Evolutionary conservation across 2,888 invertebrate species (phyloP), one percentile per base, ranked within the genome.

Genomic region (Epistrophe eligans): DNA sequence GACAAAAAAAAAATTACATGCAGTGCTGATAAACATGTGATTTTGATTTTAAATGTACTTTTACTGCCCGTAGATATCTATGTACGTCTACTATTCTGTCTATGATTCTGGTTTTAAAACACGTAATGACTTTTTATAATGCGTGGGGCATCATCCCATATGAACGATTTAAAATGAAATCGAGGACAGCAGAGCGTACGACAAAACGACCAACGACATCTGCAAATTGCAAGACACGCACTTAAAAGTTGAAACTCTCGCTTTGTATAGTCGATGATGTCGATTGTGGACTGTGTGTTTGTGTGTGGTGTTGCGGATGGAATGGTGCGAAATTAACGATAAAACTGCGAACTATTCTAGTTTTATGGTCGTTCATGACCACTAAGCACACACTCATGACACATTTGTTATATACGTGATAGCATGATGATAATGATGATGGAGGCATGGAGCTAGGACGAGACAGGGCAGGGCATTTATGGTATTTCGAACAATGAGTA

Each of bases 341-440:
- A 79, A 82, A 76, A 79, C 64, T 79, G 71, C 70, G 35, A 84
- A 79, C 64, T 48, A 66, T 76, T 71, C 64, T 79, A 66, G 72
- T 83, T 83, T 83, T 70, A 79, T 84, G 40, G 64, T 76, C 67
- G 17, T 76, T 24, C 71, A 84, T 74, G 74, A 57, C 70, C 45
- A 55, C 79, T 67, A 62, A 52, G 38, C 52, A 72, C 24, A 77
- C 60, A 60, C 55, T 52, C 28, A 52, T 55, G 50, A 71, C 45
- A 45, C 70, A 79, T 73, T 60, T 50, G 17, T 24, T 24, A 24
- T n/a, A 35, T 74, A 79, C 84, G 84, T 84, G 84, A 57, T 62
- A 50, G 43, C 11, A 74, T 71, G 57, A 60, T 60, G 43, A 60
- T 38, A n/a, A n/a, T n/a, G n/a, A n/a, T n/a, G n/a, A n/a, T n/a